Conservation (phyloP, 2,113 vertebrate species). For the Phylloscopus trochilus region DNA sequence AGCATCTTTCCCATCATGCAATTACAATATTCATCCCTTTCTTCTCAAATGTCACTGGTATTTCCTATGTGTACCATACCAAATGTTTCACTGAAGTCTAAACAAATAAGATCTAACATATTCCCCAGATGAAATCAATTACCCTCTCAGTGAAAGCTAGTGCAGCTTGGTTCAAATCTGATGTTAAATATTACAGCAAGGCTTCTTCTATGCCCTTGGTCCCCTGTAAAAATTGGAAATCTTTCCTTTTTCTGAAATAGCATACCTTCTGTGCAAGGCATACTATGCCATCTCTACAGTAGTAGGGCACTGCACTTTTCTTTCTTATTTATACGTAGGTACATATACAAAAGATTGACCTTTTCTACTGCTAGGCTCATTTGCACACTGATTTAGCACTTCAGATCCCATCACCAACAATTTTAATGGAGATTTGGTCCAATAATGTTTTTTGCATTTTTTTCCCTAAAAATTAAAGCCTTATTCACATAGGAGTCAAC, state of each 20-base stretch:
- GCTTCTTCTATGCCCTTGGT: not conserved
- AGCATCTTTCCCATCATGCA: not conserved
- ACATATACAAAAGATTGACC: not conserved
- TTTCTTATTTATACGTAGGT: not conserved
- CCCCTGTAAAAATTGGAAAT: not conserved
- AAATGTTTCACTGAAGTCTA: conserved; percentile 3
- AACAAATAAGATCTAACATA: not conserved
- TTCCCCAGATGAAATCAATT: not conserved
- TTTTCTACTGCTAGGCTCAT: not conserved
- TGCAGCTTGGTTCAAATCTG: not conserved
- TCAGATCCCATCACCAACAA: not conserved
- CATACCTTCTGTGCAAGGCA: not conserved
- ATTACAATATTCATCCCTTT: not conserved
- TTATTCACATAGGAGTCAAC: not conserved
- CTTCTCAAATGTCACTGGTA: not conserved
- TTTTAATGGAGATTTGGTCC: not conserved
- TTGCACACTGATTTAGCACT: not conserved
- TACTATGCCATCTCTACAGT: not conserved
- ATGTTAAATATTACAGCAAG: not conserved
- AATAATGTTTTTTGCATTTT: not conserved
- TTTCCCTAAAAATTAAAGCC: not conserved
- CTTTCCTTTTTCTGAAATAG: not conserved
- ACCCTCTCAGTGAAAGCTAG: not conserved
- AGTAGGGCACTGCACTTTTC: not conserved
- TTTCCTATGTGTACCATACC: not conserved